Percentiles rank a stretch among this genome's conserved stretches.
These are phyloP conservation scores for Eleutherodactylus coqui DNA, from an alignment of 2,797 vertebrate genomes.

Conservation along the genomic window DNA sequence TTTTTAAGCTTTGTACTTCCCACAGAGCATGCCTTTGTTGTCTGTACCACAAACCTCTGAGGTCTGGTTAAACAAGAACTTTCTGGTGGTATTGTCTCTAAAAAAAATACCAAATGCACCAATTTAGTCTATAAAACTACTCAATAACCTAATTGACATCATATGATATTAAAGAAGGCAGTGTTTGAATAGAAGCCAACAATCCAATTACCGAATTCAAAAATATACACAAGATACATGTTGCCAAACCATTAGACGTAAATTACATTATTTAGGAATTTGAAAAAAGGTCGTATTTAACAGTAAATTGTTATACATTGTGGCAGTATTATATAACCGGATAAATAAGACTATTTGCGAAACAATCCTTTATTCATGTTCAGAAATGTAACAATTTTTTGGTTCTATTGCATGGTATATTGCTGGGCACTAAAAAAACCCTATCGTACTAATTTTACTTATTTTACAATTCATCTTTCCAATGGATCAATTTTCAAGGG, in stretches of 20 bases:
- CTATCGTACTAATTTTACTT: too few relatives aligned
- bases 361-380: not conserved
- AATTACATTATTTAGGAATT: not conserved
- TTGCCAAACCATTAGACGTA: not conserved
- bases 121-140: constrained; percentile 22
- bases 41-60: constrained; percentile 52
- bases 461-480: too few relatives aligned
- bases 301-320: not conserved
- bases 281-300: not conserved
- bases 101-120: not conserved
- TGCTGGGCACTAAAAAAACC: too few relatives aligned
- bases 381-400: not conserved
- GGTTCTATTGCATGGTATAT: not conserved
- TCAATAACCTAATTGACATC: not conserved
- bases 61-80: constrained; percentile 49
- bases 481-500: too few relatives aligned
- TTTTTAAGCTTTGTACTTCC: not conserved
- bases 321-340: not conserved
- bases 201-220: not conserved
- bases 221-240: not conserved
- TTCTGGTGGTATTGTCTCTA: constrained; percentile 2
- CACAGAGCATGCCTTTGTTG: constrained; percentile 48
- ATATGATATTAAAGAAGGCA: constrained; percentile 12
- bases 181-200: not conserved
- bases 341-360: not conserved